These are phyloP conservation scores for Pristionchus maxplancki DNA, from an alignment of 2,888 invertebrate species.

Conservation along the genomic window DNA sequence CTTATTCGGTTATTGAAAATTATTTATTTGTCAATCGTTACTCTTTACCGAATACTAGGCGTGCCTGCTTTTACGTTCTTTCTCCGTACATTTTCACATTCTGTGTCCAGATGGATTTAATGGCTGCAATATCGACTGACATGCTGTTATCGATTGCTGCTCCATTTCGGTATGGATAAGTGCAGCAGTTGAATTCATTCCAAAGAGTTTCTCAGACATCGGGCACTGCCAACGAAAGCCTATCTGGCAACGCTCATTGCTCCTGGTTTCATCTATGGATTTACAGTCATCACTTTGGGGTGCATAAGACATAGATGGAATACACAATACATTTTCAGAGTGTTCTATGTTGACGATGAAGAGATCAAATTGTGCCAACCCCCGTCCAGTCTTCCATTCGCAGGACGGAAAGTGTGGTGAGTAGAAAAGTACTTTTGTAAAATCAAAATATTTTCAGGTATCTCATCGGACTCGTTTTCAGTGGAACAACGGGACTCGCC, in stretches of 20 bases:
- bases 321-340: background rate
- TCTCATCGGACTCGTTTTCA: background rate
- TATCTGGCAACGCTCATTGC: background rate
- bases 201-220: slow-evolving; percentile 25
- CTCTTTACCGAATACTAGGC: background rate
- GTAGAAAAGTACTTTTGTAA: background rate
- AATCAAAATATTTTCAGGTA: background rate
- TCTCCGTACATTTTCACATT: background rate
- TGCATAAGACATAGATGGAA: too few species aligned
- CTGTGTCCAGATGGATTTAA: slow-evolving; percentile 11
- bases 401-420: background rate
- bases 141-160: slow-evolving; percentile 5
- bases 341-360: background rate
- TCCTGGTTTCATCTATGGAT: background rate
- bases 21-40: too few species aligned
- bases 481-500: background rate
- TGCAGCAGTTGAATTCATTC: too few species aligned
- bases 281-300: background rate
- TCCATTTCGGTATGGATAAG: background rate
- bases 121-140: slow-evolving; percentile 40
- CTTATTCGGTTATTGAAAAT: too few species aligned
- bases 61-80: background rate
- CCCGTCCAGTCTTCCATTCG: slow-evolving; percentile 6
- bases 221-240: background rate
- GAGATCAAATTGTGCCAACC: slow-evolving; percentile 3